Base-by-base conservation (phyloP, 2,797 vertebrate species). In the Acanthornis magna region DNA sequence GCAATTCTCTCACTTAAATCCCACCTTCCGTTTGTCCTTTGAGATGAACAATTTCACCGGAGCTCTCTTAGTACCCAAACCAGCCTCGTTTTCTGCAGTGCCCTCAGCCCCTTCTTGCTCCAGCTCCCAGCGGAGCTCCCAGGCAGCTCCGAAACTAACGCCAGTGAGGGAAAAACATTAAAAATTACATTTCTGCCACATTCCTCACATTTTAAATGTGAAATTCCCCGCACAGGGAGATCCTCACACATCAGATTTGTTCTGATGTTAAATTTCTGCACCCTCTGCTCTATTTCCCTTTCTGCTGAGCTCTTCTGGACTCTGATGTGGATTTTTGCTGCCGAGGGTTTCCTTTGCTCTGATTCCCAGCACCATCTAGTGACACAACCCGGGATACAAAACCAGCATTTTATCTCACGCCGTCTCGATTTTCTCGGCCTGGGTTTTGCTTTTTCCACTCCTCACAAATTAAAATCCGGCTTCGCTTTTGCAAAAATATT, bases 351-450 rank as follows among this genome's bases (percentile, higher is more conserved):
- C 18, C 36, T 20, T 29, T 36, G 1, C 5, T 61, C 79, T 81
- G 55, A 42, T 38, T 80, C 73, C 70, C 88, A 95, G 51, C 91
- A 72, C 94, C 96, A 96, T 83, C 97, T 96, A 75, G 73, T 67
- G 96, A 79, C 62, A 42, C 7, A 25, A 12, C 21, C 20, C 1
- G 66, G 79, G 32, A 77, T 42, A 30, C 0, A 40, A 61, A 50
- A 2, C 2, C 66, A 43, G 10, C 21, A 12, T 23, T 50, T 61
- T 19, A 1, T 0, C 1, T 12, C 5, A 11, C 51, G n/a, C 51
- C 3, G 10, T 14, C 45, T n/a, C 4, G 0, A 2, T 34, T 76
- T 73, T 20, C 40, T 5, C 11, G 8, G 7, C 36, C 67, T 5
- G 2, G 0, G 0, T 38, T 82, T 65, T 48, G 34, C 4, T 53